Percentiles rank a stretch among this genome's conserved stretches.
phyloP scores from a whole-genome alignment of 1,140 invertebrate species.

The Medauroidea extradentata region DNA sequence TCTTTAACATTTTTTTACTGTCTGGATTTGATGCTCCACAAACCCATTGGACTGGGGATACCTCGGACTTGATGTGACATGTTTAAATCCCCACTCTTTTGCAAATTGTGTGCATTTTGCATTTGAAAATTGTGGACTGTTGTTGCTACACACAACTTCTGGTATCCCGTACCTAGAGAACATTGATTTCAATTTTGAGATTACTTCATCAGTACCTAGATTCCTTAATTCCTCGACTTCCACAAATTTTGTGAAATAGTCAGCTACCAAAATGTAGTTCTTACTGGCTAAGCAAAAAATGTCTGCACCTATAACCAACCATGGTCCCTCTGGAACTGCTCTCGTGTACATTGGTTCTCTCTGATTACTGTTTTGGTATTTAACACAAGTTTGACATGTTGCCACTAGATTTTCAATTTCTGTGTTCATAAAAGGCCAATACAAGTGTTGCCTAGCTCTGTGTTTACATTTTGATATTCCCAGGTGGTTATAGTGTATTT shows the following conservation, averaged over 20 bases:
- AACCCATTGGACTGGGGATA: no score
- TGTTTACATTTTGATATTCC: constrained; percentile 41
- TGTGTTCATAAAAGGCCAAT: constrained; percentile 41
- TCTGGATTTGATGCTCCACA: no score
- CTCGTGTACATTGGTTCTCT: constrained; percentile 22
- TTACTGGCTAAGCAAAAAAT: not conserved
- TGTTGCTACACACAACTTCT: constrained; percentile 16
- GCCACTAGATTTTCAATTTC: not conserved
- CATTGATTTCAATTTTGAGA: constrained; percentile 12
- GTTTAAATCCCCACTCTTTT: no score
- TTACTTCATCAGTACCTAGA: constrained; percentile 14
- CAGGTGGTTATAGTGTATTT: constrained; percentile 43
- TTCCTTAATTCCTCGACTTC: constrained; percentile 11
- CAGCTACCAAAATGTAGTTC: constrained; percentile 19
- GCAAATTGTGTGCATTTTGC: constrained; percentile 37
- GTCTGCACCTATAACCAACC: constrained; percentile 21
- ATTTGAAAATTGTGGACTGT: constrained; percentile 7
- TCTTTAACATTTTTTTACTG: no score
- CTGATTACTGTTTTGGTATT: constrained; percentile 8
- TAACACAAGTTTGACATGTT: constrained; percentile 16
- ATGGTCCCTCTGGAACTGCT: constrained; percentile 19
- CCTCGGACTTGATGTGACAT: no score
- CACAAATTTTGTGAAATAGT: constrained; percentile 26
- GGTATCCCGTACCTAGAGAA: constrained; percentile 21
- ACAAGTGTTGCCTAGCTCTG: constrained; percentile 39